Evolutionary conservation across 1,140 invertebrate genomes (phyloP), one percentile per base, ranked within the genome.

Genomic region (Trachymyrmex cornetzi): DNA sequence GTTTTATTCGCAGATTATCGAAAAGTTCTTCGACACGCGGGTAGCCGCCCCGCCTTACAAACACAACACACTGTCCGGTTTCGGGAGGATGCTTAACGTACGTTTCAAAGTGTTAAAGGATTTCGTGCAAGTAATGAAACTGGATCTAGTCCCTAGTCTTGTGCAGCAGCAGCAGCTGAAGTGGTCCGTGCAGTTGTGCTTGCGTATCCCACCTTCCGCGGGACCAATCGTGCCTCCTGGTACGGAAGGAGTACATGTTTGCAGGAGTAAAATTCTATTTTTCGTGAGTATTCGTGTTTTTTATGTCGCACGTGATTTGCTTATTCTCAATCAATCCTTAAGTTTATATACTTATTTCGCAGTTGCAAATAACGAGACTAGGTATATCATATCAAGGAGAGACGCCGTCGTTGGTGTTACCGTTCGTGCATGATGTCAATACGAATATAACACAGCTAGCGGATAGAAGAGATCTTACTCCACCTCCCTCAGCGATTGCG

Each of bases 11-110:
- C 96, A 98, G 95, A 96, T 98, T 38, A 96, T 99, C 89, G 98
- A 99, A 94, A 98, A 98, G 91, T 99, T 98, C 95, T 99, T 99
- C 95, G 98, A 99, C 91, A 96, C 96, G 9, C 97, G 98, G 92
- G 98, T 98, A 86, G 98, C 97, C 67, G 96, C 96, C 69, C 98
- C 97, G 74, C 99, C 99, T 0, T 99, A 98, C 95, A 98, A 99
- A 92, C 98, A 98, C 0, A 98, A 98, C 90, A 97, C 98, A 2
- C 95, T 99, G 85, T 97, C 97, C 88, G 98, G 98, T 19, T 99
- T 99, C 95, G 97, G 97, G 75, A 96, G 97, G 67, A 97, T 98
- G 93, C 95, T 99, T 75, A 98, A 97, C 91, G 97, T 98, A 77
- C 98, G 98, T 12, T 96, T 96, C 6, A 97, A 97, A 89, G 98